Evolutionary conservation across 1,140 invertebrate species (phyloP), one percentile per base, ranked within the genome.

Genomic region (Drosophila oshimai): DNA sequence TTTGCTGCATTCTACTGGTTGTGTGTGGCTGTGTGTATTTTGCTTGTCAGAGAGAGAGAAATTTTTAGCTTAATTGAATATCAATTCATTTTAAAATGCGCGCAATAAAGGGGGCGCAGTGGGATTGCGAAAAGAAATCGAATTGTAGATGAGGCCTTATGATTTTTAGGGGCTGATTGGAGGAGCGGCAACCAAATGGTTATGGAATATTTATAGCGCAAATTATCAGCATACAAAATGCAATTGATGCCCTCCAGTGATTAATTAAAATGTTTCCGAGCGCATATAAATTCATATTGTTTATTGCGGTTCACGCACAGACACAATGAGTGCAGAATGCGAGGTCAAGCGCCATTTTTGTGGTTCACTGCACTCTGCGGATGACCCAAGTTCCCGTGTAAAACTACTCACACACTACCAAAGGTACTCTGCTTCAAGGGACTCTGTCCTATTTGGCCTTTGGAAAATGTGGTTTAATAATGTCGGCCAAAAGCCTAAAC

Each of bases 161-260:
- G 49, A 61, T 28, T 41, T 33, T 34, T 3, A 10, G 54, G 17
- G 33, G 20, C 41, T 34, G 61, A 46, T 36, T 34, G 22, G 44
- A 28, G 22, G 44, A 28, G 41, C 7, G 33, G 28, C 18, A 29
- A 1, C 12, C 24, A 49, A 36, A 49, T 72, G 60, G 60, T 61
- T 55, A 60, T 86, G 65, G 46, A 86, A 86, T 80, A 86, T 86
- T 86, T 86, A 86, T 86, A 53, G 60, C 71, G 62, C 76, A 80
- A 86, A 86, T 86, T 86, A 87, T 86, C 75, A 86, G 67, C 80
- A 86, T 80, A 54, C 75, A 87, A 86, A 86, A 86, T 86, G 80
- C 80, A 86, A 86, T 87, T 86, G 80, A 86, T 87, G 81, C 80
- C 80, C 80, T 86, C 80, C 53, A 75, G 80, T 86, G 80, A 86